A percentile compares a stretch with the other conserved stretches of the same genome.
phyloP scores from a whole-genome alignment of 2,888 invertebrate species.

The Cylloceria caligata region DNA sequence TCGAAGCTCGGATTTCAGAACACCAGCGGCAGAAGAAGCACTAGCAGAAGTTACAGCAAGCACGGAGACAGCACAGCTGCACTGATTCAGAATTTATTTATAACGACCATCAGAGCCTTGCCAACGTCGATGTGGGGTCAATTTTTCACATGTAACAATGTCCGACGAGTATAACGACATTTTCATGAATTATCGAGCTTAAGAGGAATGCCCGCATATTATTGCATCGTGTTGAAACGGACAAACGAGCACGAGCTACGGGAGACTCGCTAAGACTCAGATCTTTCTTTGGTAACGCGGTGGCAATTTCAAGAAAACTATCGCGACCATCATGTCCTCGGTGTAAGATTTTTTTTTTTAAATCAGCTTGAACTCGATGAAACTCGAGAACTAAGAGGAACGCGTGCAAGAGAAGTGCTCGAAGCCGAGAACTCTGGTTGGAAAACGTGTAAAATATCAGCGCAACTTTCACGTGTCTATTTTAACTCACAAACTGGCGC shows the following conservation, averaged over 20 bases:
- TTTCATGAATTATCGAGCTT: neutral
- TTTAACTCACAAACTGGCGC: slow-evolving; percentile 83
- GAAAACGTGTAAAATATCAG: slow-evolving; percentile 67
- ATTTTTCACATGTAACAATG: slow-evolving; percentile 49
- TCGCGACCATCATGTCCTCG: neutral
- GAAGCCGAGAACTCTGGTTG: slow-evolving; percentile 51
- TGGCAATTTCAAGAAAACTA: neutral
- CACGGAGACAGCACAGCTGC: slow-evolving; percentile 72
- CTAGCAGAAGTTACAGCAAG: slow-evolving; percentile 41
- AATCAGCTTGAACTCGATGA: neutral
- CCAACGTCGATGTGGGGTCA: slow-evolving; percentile 75
- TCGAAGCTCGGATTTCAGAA: slow-evolving; percentile 76
- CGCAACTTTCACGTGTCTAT: slow-evolving; percentile 83
- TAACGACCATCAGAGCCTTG: slow-evolving; percentile 79
- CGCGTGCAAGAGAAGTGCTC: slow-evolving; percentile 40
- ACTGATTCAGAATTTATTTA: slow-evolving; percentile 83
- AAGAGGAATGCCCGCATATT: neutral
- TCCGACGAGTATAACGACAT: slow-evolving; percentile 27
- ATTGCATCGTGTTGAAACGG: neutral
- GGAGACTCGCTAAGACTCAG: neutral
- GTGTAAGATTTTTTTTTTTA: neutral
- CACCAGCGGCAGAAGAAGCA: slow-evolving; percentile 27
- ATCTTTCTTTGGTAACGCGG: slow-evolving; percentile 24
- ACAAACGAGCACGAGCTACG: neutral
- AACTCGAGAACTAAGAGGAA: slow-evolving; percentile 47